These are phyloP conservation scores for Pseudomyrmex flavicornis DNA, from an alignment of 1,140 invertebrate genomes.

Conservation along the genomic window DNA sequence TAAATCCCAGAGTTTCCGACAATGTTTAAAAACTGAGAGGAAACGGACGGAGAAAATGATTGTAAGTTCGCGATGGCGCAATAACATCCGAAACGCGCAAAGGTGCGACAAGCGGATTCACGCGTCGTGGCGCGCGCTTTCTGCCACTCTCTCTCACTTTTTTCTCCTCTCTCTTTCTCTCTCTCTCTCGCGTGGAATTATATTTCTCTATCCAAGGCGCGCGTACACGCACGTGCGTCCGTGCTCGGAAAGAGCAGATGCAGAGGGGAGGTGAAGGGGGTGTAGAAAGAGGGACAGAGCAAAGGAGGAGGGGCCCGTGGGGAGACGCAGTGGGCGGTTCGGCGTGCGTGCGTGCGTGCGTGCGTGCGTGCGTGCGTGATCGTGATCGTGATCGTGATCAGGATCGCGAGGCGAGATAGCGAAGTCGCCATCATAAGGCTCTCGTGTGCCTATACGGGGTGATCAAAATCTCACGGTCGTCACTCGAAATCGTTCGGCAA, in stretches of 20 bases:
- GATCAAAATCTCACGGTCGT: conserved; percentile 73
- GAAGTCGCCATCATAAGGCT: conserved; percentile 76
- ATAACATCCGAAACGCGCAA: conserved; percentile 31
- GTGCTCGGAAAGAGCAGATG: conserved; percentile 30
- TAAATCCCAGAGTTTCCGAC: not conserved
- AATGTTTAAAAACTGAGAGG: conserved; percentile 24
- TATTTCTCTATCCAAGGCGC: conserved; percentile 51
- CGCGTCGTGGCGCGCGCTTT: conserved; percentile 32
- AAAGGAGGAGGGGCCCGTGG: not conserved
- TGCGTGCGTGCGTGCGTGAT: conserved; percentile 74
- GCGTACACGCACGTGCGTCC: conserved; percentile 70
- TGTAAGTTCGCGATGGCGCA: not conserved
- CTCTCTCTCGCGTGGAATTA: conserved; percentile 22
- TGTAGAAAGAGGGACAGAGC: conserved; percentile 35
- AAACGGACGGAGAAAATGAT: not conserved
- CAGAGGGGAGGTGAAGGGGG: conserved; percentile 4
- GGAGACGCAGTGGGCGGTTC: conserved; percentile 79
- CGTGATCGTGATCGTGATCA: conserved; percentile 82
- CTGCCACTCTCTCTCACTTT: not conserved
- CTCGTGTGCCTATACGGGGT: conserved; percentile 70
- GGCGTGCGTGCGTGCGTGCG: conserved; percentile 72
- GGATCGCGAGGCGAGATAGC: conserved; percentile 79
- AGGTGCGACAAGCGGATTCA: conserved; percentile 41
- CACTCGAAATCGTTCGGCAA: conserved; percentile 45
- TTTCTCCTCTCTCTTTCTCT: too few species aligned